Conservation (phyloP, 2,113 vertebrate genomes). For the Pteropus alecto region DNA sequence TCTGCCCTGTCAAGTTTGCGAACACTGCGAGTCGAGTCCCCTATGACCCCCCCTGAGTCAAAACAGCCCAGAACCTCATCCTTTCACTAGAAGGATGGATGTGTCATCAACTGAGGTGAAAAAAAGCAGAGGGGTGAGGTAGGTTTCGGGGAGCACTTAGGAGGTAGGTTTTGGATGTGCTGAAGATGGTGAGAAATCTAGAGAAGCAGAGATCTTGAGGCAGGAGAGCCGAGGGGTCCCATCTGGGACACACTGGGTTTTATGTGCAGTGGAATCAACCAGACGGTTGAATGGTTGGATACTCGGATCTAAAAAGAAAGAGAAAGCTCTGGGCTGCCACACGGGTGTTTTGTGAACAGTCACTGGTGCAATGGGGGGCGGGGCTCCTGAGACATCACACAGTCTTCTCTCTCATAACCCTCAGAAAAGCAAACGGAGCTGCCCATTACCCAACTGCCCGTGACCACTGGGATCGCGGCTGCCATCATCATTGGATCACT, state of each 20-base stretch:
- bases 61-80: background rate
- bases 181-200: background rate
- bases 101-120: background rate
- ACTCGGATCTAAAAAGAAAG: background rate
- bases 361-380: background rate
- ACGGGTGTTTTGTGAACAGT: no score
- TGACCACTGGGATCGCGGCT: background rate
- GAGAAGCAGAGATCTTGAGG: background rate
- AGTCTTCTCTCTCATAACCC: background rate
- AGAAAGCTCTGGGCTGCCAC: background rate
- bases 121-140: background rate
- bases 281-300: background rate
- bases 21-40: background rate
- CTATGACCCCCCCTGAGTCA: background rate
- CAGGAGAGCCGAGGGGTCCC: background rate
- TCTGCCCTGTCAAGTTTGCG: background rate
- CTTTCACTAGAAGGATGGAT: background rate
- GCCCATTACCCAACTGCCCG: rapidly evolving
- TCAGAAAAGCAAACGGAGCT: background rate
- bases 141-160: background rate
- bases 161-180: background rate
- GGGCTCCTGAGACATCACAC: background rate
- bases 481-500: slow-evolving; percentile 9
- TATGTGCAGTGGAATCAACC: background rate
- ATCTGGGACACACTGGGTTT: background rate